phyloP scores from a whole-genome alignment of 2,113 vertebrate genomes.

The Xerus inauris region DNA sequence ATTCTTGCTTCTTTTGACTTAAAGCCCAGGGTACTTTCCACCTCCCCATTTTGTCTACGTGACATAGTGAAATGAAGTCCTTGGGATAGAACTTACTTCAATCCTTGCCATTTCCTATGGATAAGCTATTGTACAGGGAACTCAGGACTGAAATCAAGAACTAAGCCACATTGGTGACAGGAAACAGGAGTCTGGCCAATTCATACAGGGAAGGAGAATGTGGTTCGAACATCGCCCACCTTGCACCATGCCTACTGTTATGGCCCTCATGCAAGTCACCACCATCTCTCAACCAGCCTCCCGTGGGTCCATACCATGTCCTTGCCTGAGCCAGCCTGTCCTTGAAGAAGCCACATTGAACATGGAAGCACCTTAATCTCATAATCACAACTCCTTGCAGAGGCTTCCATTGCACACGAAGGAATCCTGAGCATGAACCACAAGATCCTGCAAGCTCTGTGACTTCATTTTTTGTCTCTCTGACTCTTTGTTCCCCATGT shows the following conservation, averaged over 20 bases:
- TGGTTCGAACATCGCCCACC: neutral
- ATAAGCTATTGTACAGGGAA: neutral
- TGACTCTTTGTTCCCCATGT: neutral
- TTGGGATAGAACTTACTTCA: neutral
- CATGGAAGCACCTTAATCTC: neutral
- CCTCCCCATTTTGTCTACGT: slow-evolving; percentile 45
- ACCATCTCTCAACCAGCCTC: neutral
- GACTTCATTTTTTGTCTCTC: neutral
- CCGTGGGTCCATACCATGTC: neutral
- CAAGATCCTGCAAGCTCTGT: neutral
- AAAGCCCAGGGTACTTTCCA: neutral
- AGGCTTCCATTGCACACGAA: neutral
- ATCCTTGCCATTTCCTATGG: neutral
- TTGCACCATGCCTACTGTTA: too few relatives aligned
- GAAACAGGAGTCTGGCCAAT: neutral
- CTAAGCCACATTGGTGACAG: neutral
- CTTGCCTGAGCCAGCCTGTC: neutral
- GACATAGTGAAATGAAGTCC: neutral
- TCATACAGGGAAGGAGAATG: neutral
- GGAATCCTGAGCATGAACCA: neutral
- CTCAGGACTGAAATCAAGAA: neutral
- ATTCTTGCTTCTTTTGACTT: neutral
- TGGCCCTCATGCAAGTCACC: neutral
- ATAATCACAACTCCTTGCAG: neutral
- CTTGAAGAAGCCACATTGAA: neutral